Evolutionary conservation across 2,888 invertebrate genomes (phyloP), one percentile per base, ranked within the genome.

Genomic region (Torymus aiolomorphi): DNA sequence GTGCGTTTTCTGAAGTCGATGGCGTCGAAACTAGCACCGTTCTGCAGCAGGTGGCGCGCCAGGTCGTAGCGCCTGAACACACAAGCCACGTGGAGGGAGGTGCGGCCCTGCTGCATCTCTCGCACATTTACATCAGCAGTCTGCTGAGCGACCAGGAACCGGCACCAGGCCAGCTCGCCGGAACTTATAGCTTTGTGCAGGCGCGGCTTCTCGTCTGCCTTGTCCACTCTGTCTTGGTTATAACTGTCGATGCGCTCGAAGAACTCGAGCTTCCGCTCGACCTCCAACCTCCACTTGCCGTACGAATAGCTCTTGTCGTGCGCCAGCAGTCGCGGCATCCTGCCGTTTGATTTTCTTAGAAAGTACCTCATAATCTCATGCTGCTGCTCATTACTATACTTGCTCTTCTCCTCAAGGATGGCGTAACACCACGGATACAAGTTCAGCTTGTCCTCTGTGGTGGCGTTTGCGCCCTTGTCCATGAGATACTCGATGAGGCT

Each of bases 341-440:
- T 11, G 16, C 1, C 4, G 0, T 20, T 11, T 14, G 4, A 20
- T 11, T 11, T 61, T 52, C 10, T n/a, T 2, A 51, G n/a, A 10
- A 71, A 42, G 18, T 51, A 65, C 12, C 16, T 10, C n/a, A 71
- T 61, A 0, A 71, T 16, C 1, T 49, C 16, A 3, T 14, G 3
- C n/a, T 71, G 71, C 18, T 71, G 18, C 12, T 59, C 1, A 0
- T 1, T 12, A 8, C 13, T 20, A 14, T 61, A 71, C 1, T 49
- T 18, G 12, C 16, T 13, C 4, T n/a, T 69, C 18, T 71, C 71
- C 0, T 10, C n/a, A 13, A 70, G 18, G 5, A 71, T 18, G 4
- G 59, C 71, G 14, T 71, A 71, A 14, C 71, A 71, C 71, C 71
- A 71, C 4, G 71, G 71, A 14, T 51, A 71, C 8, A 71, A 18